A percentile compares a stretch with the other conserved stretches of the same genome.
Evolutionary conservation across 2,888 invertebrate genomes (phyloP).

Genomic region (Melieria omissa): DNA sequence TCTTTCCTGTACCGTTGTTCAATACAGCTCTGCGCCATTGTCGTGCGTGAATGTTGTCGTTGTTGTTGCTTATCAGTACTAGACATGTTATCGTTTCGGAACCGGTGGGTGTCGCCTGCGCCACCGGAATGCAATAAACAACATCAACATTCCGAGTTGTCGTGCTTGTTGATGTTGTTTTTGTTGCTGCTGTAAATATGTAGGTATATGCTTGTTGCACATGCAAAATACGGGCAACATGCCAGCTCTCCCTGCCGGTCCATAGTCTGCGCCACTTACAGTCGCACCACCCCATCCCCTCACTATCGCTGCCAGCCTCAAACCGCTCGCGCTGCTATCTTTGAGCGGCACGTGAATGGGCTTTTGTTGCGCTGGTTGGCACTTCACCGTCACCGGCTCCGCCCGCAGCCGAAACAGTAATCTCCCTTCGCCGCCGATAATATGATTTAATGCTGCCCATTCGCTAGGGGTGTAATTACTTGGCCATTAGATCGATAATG

Average conservation of each 20-base stretch:
- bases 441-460: slow-evolving; percentile 52
- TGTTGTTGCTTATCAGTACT: slow-evolving; percentile 37
- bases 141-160: slow-evolving; percentile 19
- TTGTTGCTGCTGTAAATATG: neutral
- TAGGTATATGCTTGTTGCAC: neutral
- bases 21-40: slow-evolving; percentile 16
- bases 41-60: slow-evolving; percentile 21
- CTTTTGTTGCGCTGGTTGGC: no score
- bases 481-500: slow-evolving; percentile 57
- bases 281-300: no score
- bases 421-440: slow-evolving; percentile 35
- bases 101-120: slow-evolving; percentile 1
- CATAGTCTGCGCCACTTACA: no score
- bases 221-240: no score
- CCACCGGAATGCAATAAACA: slow-evolving; percentile 37
- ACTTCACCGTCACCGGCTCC: no score
- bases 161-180: neutral
- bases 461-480: slow-evolving; percentile 58
- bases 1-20: neutral
- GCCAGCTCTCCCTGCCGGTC: no score
- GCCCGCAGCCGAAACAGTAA: slow-evolving; percentile 32
- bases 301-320: no score
- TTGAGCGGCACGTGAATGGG: no score
- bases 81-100: slow-evolving; percentile 33
- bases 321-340: no score